Conservation (phyloP, 2,797 vertebrate species). For the Prionace glauca region DNA sequence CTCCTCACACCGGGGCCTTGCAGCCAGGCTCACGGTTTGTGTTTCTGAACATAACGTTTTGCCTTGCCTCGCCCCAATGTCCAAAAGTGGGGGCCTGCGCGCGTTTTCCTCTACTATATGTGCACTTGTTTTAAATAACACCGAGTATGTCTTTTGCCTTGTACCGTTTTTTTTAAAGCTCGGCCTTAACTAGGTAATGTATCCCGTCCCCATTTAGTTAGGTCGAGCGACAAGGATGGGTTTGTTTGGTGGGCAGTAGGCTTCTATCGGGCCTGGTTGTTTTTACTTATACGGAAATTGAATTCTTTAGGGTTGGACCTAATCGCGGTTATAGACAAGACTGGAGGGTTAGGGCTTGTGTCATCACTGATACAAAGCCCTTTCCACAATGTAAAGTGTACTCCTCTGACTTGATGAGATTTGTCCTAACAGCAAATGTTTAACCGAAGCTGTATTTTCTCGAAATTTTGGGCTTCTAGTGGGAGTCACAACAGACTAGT, state of each 20-base stretch:
- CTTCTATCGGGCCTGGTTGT: neutral
- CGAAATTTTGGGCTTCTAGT: neutral
- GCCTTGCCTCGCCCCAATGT: neutral
- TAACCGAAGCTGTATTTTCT: neutral
- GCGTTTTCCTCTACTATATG: neutral
- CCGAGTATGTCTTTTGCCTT: neutral
- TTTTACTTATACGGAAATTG: too few relatives aligned
- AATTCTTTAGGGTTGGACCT: neutral
- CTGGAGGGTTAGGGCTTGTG: neutral
- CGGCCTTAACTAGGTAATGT: neutral
- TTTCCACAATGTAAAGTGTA: neutral
- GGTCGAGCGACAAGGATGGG: neutral
- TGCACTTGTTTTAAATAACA: neutral
- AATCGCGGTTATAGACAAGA: neutral
- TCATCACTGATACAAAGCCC: neutral
- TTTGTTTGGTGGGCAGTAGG: neutral
- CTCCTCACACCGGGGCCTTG: neutral
- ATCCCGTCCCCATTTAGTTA: neutral
- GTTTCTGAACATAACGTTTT: neutral
- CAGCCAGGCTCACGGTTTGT: neutral
- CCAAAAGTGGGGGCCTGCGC: neutral
- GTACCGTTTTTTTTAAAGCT: neutral
- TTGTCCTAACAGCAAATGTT: neutral
- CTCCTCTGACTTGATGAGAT: neutral
- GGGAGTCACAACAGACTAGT: neutral